Conservation (phyloP, 2,113 vertebrate genomes). For the Sphaerodactylus townsendi region DNA sequence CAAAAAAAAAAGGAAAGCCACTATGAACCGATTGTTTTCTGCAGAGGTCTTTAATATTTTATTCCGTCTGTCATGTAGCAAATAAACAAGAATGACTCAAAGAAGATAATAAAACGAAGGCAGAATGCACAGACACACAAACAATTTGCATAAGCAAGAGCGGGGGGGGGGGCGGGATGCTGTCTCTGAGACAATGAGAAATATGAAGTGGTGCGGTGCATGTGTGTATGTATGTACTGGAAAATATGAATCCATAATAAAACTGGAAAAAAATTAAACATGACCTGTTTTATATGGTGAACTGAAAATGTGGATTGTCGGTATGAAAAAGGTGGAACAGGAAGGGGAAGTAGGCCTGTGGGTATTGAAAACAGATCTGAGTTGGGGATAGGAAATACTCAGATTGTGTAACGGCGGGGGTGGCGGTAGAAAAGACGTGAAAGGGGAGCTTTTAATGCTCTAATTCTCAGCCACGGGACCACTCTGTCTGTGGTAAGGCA, state of each 20-base stretch:
- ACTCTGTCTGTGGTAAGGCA: conserved; percentile 43
- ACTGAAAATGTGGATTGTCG: conserved; percentile 29
- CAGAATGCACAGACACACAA: background rate
- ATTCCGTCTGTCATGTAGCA: conserved; percentile 25
- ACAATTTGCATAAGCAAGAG: conserved; percentile 28
- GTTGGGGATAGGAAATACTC: background rate
- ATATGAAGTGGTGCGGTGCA: background rate
- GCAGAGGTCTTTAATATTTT: conserved; percentile 30
- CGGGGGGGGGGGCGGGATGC: background rate
- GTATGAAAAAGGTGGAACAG: conserved; percentile 14
- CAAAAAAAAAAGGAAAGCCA: conserved; percentile 11
- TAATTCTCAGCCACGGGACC: conserved; percentile 26
- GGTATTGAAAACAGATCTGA: background rate
- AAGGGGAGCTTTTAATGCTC: background rate
- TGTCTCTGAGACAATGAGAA: conserved; percentile 14
- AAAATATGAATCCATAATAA: conserved; percentile 15
- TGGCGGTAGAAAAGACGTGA: accelerated
- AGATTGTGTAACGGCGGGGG: background rate
- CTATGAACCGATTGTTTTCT: conserved; percentile 29
- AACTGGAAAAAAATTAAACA: conserved; percentile 14
- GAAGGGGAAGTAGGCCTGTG: conserved; percentile 9
- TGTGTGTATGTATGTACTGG: background rate
- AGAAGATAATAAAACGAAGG: conserved; percentile 12
- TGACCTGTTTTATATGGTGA: conserved; percentile 14
- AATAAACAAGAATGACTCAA: conserved; percentile 20